A percentile compares a stretch with the other conserved stretches of the same genome.
Evolutionary conservation across 92 coral and sea anemone genomes (phyloP).

Genomic region (Blastomussa wellsi): DNA sequence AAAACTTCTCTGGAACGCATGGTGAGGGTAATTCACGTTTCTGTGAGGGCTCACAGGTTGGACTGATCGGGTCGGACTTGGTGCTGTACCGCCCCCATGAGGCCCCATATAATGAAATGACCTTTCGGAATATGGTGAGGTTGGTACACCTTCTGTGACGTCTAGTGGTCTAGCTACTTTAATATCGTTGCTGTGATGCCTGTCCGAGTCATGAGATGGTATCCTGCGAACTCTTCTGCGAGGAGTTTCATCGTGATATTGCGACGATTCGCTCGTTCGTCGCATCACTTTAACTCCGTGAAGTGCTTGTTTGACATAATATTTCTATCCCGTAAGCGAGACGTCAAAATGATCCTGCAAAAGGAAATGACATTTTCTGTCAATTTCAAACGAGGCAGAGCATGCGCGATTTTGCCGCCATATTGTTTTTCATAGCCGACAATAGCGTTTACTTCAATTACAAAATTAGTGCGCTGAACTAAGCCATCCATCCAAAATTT

Average conservation of each 20-base stretch:
- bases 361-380: conserved; percentile 45
- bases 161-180: conserved; percentile 68
- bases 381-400: conserved; percentile 68
- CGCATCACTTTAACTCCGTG: conserved; percentile 77
- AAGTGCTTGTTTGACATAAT: conserved; percentile 34
- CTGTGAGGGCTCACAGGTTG: conserved; percentile 85
- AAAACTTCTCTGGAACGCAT: conserved; percentile 57
- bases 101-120: conserved; percentile 75
- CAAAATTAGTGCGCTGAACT: conserved; percentile 52
- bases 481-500: conserved; percentile 75
- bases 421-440: conserved; percentile 72
- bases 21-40: conserved; percentile 51
- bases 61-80: conserved; percentile 67
- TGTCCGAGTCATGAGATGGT: conserved; percentile 85
- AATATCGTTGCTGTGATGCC: conserved; percentile 70
- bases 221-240: conserved; percentile 93
- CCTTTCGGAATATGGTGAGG: conserved; percentile 78
- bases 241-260: conserved; percentile 95
- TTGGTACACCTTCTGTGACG: conserved; percentile 75
- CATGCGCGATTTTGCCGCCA: conserved; percentile 99
- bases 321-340: conserved; percentile 15
- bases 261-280: conserved; percentile 93
- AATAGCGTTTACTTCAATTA: conserved; percentile 53
- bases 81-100: conserved; percentile 52
- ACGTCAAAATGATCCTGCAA: conserved; percentile 46